Conservation (phyloP, 2,797 vertebrate species). For the Streptopelia turtur region DNA sequence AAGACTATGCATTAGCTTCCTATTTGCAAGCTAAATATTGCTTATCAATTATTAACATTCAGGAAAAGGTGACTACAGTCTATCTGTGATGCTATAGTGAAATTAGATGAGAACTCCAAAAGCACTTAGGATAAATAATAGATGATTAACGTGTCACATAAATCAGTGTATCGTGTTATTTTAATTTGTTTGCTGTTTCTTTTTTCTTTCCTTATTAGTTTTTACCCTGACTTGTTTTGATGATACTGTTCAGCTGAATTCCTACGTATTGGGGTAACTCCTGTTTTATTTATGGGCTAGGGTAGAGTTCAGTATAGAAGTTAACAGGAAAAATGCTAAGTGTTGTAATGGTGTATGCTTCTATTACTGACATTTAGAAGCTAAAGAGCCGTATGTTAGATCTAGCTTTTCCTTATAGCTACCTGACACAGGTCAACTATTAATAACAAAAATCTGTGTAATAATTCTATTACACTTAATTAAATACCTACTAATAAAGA, state of each 20-base stretch:
- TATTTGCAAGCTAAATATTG: slow-evolving; percentile 56
- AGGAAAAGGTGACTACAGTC: slow-evolving; percentile 65
- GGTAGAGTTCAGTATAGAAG: background rate
- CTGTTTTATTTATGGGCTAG: slow-evolving; percentile 25
- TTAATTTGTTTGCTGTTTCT: slow-evolving; percentile 59
- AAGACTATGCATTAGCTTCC: background rate
- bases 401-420: background rate
- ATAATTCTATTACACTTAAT: background rate
- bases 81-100: slow-evolving; percentile 36
- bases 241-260: background rate
- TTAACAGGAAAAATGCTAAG: background rate
- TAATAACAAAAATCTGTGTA: background rate
- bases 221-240: background rate
- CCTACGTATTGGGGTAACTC: background rate
- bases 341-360: background rate
- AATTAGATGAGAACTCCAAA: slow-evolving; percentile 61
- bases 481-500: slow-evolving; percentile 1
- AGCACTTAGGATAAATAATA: slow-evolving; percentile 70
- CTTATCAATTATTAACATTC: slow-evolving; percentile 62
- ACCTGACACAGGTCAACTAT: background rate
- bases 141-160: slow-evolving; percentile 61
- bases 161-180: slow-evolving; percentile 59
- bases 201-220: slow-evolving; percentile 20
- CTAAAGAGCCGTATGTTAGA: background rate
- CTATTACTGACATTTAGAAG: background rate